Evolutionary conservation across 30 jellyfish, hydroid and myxozoan species (phyloP), one percentile per base, ranked within the genome.

Genomic region (Hydractinia symbiolongicarpus): DNA sequence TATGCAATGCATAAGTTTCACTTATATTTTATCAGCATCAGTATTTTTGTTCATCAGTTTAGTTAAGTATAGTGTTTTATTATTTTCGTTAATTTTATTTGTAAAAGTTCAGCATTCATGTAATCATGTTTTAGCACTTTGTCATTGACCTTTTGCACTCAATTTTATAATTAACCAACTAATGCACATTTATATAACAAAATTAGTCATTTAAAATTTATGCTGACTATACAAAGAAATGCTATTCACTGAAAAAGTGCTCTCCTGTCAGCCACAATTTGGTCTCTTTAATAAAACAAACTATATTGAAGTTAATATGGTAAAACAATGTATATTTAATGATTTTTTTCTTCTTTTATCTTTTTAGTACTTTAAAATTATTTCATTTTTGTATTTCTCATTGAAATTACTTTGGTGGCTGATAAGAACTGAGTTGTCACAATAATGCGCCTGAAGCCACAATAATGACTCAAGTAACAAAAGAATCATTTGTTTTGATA

Each of bases 221-320:
- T 58, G 69, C 15, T 16, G 3, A 11, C 69, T 58, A 58, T 58
- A 58, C 69, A 58, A 58, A 16, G 69, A 58, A 58, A 0, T 13
- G 3, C 15, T 58, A 58, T 11, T 58, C 3, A 58, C 69, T 16
- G 17, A 2, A 58, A 58, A 58, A 58, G 19, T 58, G 69, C 69
- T 58, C 69, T 58, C 19, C 69, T 58, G 15, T 16, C 69, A 58
- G 69, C 69, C 69, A 58, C 69, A 58, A 58, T 58, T 58, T 58
- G 69, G 69, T 58, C 69, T 58, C 15, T 58, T 58, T 58, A 16
- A 58, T 58, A 16, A 58, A 58, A 58, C 15, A 13, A 58, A 58
- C 19, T 58, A 3, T 16, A 58, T 58, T 58, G 69, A 58, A 58
- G 19, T 58, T 58, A 58, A 58, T 58, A 58, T 13, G 15, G 69